phyloP scores from a whole-genome alignment of 2,113 vertebrate species.

The Pangasianodon hypophthalmus region DNA sequence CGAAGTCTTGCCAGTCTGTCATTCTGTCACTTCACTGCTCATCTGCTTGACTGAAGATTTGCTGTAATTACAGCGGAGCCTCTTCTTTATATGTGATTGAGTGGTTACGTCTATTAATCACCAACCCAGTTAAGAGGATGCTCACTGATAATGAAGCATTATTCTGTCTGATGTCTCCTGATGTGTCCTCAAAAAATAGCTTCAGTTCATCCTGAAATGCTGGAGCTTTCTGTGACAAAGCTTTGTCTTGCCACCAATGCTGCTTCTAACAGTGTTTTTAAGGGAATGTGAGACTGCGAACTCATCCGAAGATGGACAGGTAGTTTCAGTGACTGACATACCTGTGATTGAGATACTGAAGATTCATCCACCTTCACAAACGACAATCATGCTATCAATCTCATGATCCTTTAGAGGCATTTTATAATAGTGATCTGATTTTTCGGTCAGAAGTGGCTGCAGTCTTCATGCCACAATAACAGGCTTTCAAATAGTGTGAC shows the following conservation, averaged over 20 bases:
- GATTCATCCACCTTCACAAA: background rate
- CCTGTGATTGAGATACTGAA: background rate
- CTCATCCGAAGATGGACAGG: background rate
- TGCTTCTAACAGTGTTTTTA: background rate
- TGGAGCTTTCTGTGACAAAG: conserved; percentile 1
- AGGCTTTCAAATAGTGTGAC: background rate
- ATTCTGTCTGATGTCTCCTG: conserved; percentile 17
- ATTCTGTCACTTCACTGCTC: conserved; percentile 15
- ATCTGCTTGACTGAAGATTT: background rate
- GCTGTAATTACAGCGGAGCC: conserved; percentile 16
- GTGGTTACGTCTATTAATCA: conserved; percentile 15
- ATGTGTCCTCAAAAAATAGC: conserved; percentile 10
- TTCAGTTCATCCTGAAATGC: background rate
- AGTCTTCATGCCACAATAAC: background rate
- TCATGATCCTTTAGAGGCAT: background rate
- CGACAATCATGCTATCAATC: too few species aligned
- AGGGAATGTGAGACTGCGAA: too few species aligned
- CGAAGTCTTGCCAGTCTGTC: conserved; percentile 1
- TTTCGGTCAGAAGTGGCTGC: background rate
- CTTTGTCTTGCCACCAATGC: background rate
- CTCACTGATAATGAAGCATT: conserved; percentile 15
- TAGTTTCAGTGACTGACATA: background rate
- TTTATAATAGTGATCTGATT: background rate
- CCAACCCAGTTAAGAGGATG: conserved; percentile 12
- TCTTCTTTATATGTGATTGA: conserved; percentile 22